Evolutionary conservation across 2,888 invertebrate species (phyloP), one percentile per base, ranked within the genome.

Genomic region (Drosophila mercatorum): DNA sequence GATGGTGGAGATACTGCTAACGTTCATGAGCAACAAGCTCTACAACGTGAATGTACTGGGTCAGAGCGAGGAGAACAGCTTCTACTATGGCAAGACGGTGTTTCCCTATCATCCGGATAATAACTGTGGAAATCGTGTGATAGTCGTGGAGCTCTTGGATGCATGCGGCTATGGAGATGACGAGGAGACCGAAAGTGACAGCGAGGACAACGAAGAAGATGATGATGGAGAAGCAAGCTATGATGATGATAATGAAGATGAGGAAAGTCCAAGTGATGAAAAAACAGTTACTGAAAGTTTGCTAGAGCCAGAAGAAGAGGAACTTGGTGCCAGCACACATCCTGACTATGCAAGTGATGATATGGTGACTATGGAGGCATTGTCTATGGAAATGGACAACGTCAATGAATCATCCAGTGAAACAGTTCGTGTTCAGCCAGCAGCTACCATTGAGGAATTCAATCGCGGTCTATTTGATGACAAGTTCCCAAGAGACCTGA

Each of bases 51-150:
- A 93, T 71, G 80, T 93, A 7, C 88, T 93, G 28, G 92, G 91
- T 0, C 89, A 85, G 55, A 90, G 83, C 31, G 83, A 85, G 7
- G 90, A 91, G 66, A 84, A 83, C 8, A 83, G 72, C 8, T 81
- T 77, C 38, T 85, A 88, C 41, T 88, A 86, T 47, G 85, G 88
- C 2, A 90, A 90, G 46, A 90, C 92, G 0, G 91, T 89, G 1
- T 93, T 92, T 79, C 93, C 93, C 1, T 93, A 92, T 82, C 91
- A 92, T 60, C 89, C 90, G 31, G 88, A 91, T 43, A 91, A 91
- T 40, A 89, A 91, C 69, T 93, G 93, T 71, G 92, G 92, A 0
- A 89, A 86, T 78, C 80, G 88, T 3, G 92, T 91, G 0, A 91
- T 91, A 58, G 69, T 81, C 12, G 71, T 89, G 6, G 89, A 90